Base-by-base conservation (phyloP, 2,797 vertebrate species). In the Peromyscus nudipes region DNA sequence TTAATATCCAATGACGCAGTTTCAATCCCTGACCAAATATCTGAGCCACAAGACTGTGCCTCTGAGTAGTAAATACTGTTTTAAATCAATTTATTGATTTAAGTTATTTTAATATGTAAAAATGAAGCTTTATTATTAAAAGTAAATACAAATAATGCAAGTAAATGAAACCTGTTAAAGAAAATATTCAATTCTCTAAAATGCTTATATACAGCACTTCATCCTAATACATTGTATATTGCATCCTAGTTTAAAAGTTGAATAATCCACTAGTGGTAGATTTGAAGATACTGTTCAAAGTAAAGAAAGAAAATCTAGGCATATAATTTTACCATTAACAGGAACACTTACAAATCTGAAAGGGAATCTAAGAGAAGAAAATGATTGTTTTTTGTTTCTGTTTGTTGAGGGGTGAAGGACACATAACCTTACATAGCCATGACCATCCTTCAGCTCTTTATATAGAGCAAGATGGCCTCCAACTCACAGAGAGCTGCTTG, bases 221-320 rank as follows among this genome's bases (percentile, higher is more conserved):
- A 31, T 80, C 52, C 83, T 67, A 67, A 25, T 67, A 81, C 57
- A 81, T 21, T 75, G 19, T 23, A 21, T 75, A 37, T n/a, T 37
- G 43, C n/a, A 23, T 19, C 29, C 27, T 31, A 67, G 71, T 96
- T 90, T 75, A 75, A 85, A 46, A 55, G 4, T 91, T 60, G 13
- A 76, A 80, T 90, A 90, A 80, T 65, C 82, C 91, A 16, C 12
- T 27, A 91, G 57, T 81, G 49, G 64, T 81, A 90, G 85, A 91
- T 60, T 23, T 81, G 73, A 91, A 91, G 31, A 4, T 21, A 17
- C 1, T 57, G 8, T 46, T 82, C 82, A 87, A 34, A 4, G 2
- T 37, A 77, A 82, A 69, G 49, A n/a, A 88, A 77, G 49, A 43
- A 84, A 95, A 62, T 62, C 62, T 76, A 34, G 21, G 16, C 2